These are phyloP conservation scores for Dasypogon diadema DNA, from an alignment of 2,888 invertebrate genomes.

Conservation along the genomic window DNA sequence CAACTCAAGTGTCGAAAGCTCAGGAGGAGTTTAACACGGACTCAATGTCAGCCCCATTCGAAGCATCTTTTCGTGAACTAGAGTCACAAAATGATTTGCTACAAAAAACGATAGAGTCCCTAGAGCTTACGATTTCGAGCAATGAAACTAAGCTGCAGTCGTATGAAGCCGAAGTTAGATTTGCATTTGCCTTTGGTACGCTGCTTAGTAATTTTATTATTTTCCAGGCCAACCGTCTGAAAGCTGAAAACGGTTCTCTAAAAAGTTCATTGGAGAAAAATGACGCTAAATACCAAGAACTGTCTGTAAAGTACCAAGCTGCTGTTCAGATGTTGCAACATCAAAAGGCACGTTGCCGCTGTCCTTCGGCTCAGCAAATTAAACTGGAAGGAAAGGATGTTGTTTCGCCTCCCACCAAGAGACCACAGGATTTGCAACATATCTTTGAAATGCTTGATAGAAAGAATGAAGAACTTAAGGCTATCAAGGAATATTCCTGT, in stretches of 20 bases:
- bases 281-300: slow-evolving; percentile 43
- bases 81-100: slow-evolving; percentile 61
- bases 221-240: slow-evolving; percentile 46
- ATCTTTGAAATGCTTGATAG: slow-evolving; percentile 47
- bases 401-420: neutral
- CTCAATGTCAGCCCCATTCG: slow-evolving; percentile 55
- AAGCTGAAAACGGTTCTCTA: slow-evolving; percentile 20
- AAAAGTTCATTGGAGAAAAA: slow-evolving; percentile 27
- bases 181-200: neutral
- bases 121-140: slow-evolving; percentile 39
- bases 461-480: slow-evolving; percentile 36
- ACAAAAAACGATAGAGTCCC: slow-evolving; percentile 59
- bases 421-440: slow-evolving; percentile 43
- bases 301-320: slow-evolving; percentile 33
- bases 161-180: slow-evolving; percentile 50
- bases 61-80: slow-evolving; percentile 60
- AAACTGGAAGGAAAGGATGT: slow-evolving; percentile 33
- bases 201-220: neutral
- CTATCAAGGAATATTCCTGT: slow-evolving; percentile 40
- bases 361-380: slow-evolving; percentile 42
- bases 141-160: slow-evolving; percentile 29
- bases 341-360: slow-evolving; percentile 41
- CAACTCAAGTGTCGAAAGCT: slow-evolving; percentile 63
- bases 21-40: slow-evolving; percentile 59
- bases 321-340: slow-evolving; percentile 15